Base-by-base conservation (phyloP, 2,113 vertebrate genomes). In the Chamaea fasciata region DNA sequence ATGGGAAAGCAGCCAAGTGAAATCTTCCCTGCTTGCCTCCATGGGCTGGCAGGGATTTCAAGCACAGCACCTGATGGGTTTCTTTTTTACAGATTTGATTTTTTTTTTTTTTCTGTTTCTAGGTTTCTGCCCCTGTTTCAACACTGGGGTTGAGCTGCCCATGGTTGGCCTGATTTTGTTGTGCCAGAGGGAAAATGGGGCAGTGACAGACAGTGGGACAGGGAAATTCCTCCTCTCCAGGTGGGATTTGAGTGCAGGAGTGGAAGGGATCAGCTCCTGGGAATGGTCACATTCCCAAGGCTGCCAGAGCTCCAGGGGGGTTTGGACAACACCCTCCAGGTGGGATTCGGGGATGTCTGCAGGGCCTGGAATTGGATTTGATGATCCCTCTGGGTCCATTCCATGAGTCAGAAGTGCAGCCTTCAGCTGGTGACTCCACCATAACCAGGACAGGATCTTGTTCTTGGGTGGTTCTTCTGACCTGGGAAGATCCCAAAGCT, bases 1-100 rank as follows among this genome's bases (percentile, higher is more conserved):
- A 73, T 41, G 82, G 93, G 70, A 91, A 46, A 24, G 82, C 74
- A 87, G 92, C 92, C 90, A 91, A 86, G 86, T 7, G 22, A 94
- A 46, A 31, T 63, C 53, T 87, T 75, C 78, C 69, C 42, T 37
- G 39, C 68, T 91, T 76, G 33, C 44, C 53, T 82, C 77, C 0
- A 0, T 64, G 87, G 62, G 55, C 74, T 71, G 49, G 47, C 90
- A 68, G 77, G 69, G 62, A 35, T 94, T 87, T 91, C 65, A 95
- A 96, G 78, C 47, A 14, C 57, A 10, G 62, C 59, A 60, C 78
- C 81, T n/a, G 78, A 27, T 55, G 28, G 52, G 20, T 83, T 82
- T 53, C 2, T 70, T 59, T 76, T 42, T 28, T 56, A 17, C 50
- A 74, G 77, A 3, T 63, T 78, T 15, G 78, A 8, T 78, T 35